A percentile compares a stretch with the other conserved stretches of the same genome.
Conservation (phyloP, 2,797 vertebrate species). For the Alcedo quadribrachys region DNA sequence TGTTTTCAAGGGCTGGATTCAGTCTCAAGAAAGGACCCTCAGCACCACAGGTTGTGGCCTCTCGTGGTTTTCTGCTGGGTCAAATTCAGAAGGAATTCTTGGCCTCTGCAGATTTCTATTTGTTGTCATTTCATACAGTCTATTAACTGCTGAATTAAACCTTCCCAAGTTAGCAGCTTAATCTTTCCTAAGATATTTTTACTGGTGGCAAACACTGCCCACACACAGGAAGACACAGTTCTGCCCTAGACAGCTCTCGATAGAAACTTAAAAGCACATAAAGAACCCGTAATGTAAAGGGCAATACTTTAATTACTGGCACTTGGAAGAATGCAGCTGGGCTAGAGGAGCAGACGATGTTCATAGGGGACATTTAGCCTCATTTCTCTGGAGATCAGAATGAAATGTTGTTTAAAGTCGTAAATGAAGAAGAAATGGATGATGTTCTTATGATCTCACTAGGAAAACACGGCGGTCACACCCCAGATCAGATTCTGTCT, state of each 20-base stretch:
- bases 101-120: background rate
- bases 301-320: conserved; percentile 31
- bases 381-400: conserved; percentile 38
- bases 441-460: conserved; percentile 44
- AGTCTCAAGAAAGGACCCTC: background rate
- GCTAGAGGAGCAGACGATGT: conserved; percentile 11
- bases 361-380: conserved; percentile 34
- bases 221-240: conserved; percentile 7
- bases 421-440: conserved; percentile 39
- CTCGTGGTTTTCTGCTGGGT: background rate
- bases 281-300: background rate
- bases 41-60: background rate
- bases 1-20: background rate
- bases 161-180: background rate
- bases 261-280: background rate
- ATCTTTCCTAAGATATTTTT: conserved; percentile 29
- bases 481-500: background rate
- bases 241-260: conserved; percentile 21
- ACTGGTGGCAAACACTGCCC: conserved; percentile 1
- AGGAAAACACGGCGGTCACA: conserved; percentile 1
- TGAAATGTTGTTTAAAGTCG: conserved; percentile 45
- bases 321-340: conserved; percentile 37
- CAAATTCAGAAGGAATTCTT: background rate
- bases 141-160: conserved; percentile 34
- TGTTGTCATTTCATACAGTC: background rate